These are phyloP conservation scores for Aptenodytes patagonicus DNA, from an alignment of 2,113 vertebrate species.

Conservation along the genomic window DNA sequence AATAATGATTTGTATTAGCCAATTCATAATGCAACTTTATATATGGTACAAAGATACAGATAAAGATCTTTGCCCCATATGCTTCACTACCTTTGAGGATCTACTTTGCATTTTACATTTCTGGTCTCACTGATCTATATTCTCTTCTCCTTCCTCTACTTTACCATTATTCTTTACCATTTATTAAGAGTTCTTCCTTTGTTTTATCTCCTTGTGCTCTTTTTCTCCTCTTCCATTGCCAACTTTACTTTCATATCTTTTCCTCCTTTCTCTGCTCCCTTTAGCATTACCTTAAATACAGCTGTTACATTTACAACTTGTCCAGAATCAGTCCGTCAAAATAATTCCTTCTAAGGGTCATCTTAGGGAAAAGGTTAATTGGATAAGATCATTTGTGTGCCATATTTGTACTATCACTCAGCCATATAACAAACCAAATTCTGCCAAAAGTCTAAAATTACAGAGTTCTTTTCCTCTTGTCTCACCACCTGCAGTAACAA, in stretches of 20 bases:
- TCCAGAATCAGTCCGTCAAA: not conserved
- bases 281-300: not conserved
- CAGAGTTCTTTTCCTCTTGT: not conserved
- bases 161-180: not conserved
- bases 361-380: not conserved
- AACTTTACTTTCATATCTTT: not conserved
- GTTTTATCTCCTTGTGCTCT: not conserved
- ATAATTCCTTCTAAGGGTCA: not conserved
- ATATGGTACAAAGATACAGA: not conserved
- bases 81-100: not conserved
- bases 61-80: not conserved
- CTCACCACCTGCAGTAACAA: not conserved
- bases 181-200: not conserved
- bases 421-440: not conserved
- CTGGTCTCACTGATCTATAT: not conserved
- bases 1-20: not conserved
- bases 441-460: not conserved
- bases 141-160: not conserved
- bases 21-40: not conserved
- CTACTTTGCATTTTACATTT: not conserved
- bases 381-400: not conserved
- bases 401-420: not conserved
- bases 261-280: not conserved
- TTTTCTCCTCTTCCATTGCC: not conserved
- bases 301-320: not conserved